Evolutionary conservation across 2,888 invertebrate species (phyloP), one percentile per base, ranked within the genome.

Genomic region (Phengaris alcon): DNA sequence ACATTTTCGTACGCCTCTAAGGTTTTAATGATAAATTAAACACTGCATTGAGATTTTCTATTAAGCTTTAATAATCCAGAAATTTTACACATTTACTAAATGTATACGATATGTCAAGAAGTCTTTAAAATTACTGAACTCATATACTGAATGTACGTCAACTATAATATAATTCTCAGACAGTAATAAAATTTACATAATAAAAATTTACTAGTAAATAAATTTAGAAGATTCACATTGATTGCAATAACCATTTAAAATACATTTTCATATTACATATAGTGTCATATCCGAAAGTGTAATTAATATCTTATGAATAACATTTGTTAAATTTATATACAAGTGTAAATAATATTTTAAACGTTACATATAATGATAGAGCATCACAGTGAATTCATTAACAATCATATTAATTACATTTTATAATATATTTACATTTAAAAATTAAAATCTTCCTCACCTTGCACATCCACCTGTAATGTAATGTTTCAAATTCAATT

Each of bases 311-410:
- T 81, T 80, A 82, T 77, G 74, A 78, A 82, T 79, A 82, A 82
- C 77, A 76, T 78, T 82, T 75, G 74, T 72, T 79, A 74, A 57
- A 75, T 77, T 64, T 80, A 80, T 81, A 64, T 81, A 81, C 80
- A 80, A 75, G 73, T 78, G 76, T 75, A 78, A 74, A 77, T 77
- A 77, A 76, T 77, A 79, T 81, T 79, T 79, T 83, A 82, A 84
- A 82, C 82, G 82, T 82, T 86, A 84, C 80, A 83, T 80, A 82
- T 84, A 82, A 84, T 84, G 83, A 86, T 87, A 87, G 90, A 92
- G 90, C 91, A 93, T 93, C 93, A 93, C 93, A 93, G 93, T 91
- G 90, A 89, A 90, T 91, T 90, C 86, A 86, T 87, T 80, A 79
- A 79, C 77, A 77, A 75, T 76, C 75, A 77, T 77, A 77, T 78